phyloP scores from a whole-genome alignment of 2,113 vertebrate genomes.

The Papio anubis region DNA sequence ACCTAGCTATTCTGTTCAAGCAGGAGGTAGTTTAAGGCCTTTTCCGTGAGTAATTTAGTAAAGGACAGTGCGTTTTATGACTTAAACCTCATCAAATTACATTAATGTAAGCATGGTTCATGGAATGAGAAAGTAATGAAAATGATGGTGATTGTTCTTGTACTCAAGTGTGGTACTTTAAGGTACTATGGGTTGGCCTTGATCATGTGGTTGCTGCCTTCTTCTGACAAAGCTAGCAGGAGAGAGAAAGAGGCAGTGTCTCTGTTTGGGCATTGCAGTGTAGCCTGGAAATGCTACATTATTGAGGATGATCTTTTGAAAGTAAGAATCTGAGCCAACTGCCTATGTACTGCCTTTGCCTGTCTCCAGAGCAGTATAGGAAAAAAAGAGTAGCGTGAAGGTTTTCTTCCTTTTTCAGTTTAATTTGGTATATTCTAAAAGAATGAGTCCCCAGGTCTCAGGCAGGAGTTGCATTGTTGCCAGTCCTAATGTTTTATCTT shows the following conservation, averaged over 20 bases:
- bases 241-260: neutral
- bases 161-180: neutral
- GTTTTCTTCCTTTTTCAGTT: neutral
- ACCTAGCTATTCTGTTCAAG: neutral
- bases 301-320: neutral
- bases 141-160: neutral
- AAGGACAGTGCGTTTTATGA: neutral
- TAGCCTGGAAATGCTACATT: neutral
- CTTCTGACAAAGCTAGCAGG: neutral
- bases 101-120: neutral
- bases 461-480: neutral
- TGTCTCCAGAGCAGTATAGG: neutral
- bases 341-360: neutral
- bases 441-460: neutral
- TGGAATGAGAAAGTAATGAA: neutral
- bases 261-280: neutral
- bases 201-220: neutral
- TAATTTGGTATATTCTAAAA: neutral
- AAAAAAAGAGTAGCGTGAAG: neutral
- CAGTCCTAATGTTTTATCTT: neutral
- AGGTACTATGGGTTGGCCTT: neutral
- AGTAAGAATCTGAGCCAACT: neutral
- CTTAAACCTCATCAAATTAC: neutral
- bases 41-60: neutral
- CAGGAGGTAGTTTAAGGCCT: neutral